A percentile compares a stretch with the other conserved stretches of the same genome.
Conservation (phyloP, 2,888 invertebrate species). For the Cordilura impudica region DNA sequence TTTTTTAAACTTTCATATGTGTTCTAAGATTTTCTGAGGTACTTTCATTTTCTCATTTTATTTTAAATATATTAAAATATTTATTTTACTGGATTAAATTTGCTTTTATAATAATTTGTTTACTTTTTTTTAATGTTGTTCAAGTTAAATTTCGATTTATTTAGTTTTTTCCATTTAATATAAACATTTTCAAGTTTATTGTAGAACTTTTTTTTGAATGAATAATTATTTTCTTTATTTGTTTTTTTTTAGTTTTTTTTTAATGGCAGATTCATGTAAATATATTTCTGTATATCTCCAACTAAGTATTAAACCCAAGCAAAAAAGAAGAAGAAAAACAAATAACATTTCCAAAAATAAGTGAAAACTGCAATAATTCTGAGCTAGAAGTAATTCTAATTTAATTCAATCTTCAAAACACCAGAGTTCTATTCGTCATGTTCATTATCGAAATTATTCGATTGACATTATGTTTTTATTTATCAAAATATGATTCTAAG, state of each 20-base stretch:
- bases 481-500: too few species aligned
- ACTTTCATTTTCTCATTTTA: not conserved
- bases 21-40: too few species aligned
- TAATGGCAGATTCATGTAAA: not conserved
- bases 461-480: too few species aligned
- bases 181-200: not conserved
- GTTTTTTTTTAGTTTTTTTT: not conserved
- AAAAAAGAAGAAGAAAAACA: too few species aligned
- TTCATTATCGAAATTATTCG: too few species aligned
- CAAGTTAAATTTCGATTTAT: conserved; percentile 13
- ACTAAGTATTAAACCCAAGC: not conserved
- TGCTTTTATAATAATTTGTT: conserved; percentile 10
- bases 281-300: not conserved
- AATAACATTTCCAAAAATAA: too few species aligned
- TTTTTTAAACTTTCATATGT: too few species aligned
- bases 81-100: conserved; percentile 12
- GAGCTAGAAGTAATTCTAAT: too few species aligned
- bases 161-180: not conserved
- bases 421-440: too few species aligned
- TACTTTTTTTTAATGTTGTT: conserved; percentile 1
- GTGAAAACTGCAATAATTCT: too few species aligned
- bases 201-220: not conserved
- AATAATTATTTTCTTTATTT: not conserved
- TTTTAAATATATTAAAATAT: not conserved
- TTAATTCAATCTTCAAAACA: too few species aligned